phyloP scores from a whole-genome alignment of 2,888 invertebrate species.

The Rhagonycha lutea region DNA sequence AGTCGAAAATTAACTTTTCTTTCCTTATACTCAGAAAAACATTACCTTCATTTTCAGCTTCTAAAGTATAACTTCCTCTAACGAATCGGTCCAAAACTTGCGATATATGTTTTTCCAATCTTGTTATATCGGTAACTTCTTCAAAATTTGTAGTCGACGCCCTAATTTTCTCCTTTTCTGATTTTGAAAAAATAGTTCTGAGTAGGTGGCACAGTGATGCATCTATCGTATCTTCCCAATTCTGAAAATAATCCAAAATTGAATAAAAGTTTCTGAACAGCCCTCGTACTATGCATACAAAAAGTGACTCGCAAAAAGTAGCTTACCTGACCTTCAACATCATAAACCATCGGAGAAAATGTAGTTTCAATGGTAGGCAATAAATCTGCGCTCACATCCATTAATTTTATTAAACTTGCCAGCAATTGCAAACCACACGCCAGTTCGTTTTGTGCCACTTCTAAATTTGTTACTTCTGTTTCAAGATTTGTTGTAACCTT shows the following conservation, averaged over 20 bases:
- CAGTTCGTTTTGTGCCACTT: constrained; percentile 43
- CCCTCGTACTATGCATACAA: not conserved
- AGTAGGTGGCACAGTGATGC: constrained; percentile 68
- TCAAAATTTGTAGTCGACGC: constrained; percentile 58
- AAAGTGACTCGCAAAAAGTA: not conserved
- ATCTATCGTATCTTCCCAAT: constrained; percentile 80
- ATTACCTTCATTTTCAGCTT: not conserved
- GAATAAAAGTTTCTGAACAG: not conserved
- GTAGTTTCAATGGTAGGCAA: constrained; percentile 41
- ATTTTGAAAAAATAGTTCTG: constrained; percentile 65
- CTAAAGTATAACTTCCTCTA: constrained; percentile 32
- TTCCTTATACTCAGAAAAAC: not conserved
- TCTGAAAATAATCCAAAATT: constrained; percentile 56
- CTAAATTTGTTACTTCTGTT: constrained; percentile 51
- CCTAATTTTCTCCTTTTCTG: constrained; percentile 66
- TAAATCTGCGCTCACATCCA: constrained; percentile 42
- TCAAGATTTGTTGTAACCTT: constrained; percentile 58
- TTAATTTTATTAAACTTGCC: constrained; percentile 42
- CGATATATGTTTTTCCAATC: constrained; percentile 51
- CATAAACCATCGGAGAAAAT: constrained; percentile 43
- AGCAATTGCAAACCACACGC: constrained; percentile 46
- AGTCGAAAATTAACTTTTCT: not conserved
- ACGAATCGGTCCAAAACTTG: constrained; percentile 49
- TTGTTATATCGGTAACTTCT: constrained; percentile 49
- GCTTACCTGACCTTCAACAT: constrained; percentile 49